Conservation (phyloP, 2,113 vertebrate genomes). For the Mola mola region DNA sequence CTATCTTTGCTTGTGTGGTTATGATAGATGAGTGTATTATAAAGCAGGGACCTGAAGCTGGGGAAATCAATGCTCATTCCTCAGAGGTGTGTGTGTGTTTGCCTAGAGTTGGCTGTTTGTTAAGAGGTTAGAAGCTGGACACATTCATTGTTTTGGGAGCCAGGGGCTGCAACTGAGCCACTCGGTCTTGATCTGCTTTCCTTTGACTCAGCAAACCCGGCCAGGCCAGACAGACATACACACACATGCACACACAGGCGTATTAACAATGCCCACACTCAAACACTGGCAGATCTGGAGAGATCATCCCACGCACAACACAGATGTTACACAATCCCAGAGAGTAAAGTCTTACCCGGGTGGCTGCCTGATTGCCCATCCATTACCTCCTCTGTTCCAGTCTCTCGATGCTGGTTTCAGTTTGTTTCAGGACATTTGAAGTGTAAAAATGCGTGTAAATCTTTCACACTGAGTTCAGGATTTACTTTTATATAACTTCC, state of each 20-base stretch:
- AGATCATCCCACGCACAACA: constrained; percentile 32
- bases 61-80: constrained; percentile 75
- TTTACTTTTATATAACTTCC: too few species aligned
- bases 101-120: constrained; percentile 51
- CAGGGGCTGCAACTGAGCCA: constrained; percentile 53
- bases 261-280: constrained; percentile 5
- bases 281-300: background rate
- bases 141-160: constrained; percentile 71
- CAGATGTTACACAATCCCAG: constrained; percentile 51
- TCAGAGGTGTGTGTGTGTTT: constrained; percentile 43
- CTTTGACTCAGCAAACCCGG: constrained; percentile 71
- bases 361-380: constrained; percentile 28
- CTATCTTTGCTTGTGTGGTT: constrained; percentile 53
- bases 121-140: constrained; percentile 61
- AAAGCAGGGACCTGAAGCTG: constrained; percentile 48
- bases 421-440: too few species aligned
- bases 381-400: constrained; percentile 22
- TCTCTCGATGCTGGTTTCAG: too few species aligned
- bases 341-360: constrained; percentile 34
- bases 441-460: too few species aligned
- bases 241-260: constrained; percentile 16
- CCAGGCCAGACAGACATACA: constrained; percentile 37
- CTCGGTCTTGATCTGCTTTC: constrained; percentile 68
- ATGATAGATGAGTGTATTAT: constrained; percentile 71
- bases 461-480: too few species aligned